These are phyloP conservation scores for Drosophila bocqueti DNA, from an alignment of 1,140 invertebrate species.

Conservation along the genomic window DNA sequence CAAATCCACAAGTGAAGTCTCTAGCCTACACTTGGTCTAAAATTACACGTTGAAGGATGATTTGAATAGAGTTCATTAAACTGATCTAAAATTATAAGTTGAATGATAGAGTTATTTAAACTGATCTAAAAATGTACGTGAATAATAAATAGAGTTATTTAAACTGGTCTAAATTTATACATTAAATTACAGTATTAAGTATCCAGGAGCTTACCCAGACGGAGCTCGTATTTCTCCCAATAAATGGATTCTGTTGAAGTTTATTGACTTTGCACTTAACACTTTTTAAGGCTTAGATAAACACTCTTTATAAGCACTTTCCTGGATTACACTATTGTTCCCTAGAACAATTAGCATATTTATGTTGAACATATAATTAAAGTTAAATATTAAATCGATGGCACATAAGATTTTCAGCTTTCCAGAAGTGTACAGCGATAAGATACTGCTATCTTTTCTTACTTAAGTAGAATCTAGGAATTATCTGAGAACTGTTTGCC, in stretches of 20 bases:
- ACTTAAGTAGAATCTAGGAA: neutral
- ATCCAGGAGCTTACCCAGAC: too few relatives aligned
- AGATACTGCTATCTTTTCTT: neutral
- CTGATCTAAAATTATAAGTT: neutral
- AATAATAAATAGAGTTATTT: too few relatives aligned
- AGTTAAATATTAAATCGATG: conserved; percentile 1
- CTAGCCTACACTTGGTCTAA: neutral
- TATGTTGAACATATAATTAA: neutral
- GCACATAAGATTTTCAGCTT: neutral
- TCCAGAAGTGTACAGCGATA: neutral
- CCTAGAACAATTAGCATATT: neutral
- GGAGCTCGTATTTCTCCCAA: neutral
- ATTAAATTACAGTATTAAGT: neutral
- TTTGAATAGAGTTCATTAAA: too few relatives aligned
- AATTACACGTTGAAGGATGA: neutral
- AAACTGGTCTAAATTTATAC: too few relatives aligned
- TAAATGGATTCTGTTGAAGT: neutral
- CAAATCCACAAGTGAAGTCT: neutral
- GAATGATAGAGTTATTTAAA: neutral
- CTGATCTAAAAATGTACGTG: neutral
- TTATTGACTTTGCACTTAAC: neutral
- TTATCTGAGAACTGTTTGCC: conserved; percentile 3
- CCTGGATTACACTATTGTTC: neutral
- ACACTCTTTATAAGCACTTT: neutral
- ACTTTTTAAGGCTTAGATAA: neutral